Base-by-base conservation (phyloP, 2,888 invertebrate species). In the Smittia sp. region DNA sequence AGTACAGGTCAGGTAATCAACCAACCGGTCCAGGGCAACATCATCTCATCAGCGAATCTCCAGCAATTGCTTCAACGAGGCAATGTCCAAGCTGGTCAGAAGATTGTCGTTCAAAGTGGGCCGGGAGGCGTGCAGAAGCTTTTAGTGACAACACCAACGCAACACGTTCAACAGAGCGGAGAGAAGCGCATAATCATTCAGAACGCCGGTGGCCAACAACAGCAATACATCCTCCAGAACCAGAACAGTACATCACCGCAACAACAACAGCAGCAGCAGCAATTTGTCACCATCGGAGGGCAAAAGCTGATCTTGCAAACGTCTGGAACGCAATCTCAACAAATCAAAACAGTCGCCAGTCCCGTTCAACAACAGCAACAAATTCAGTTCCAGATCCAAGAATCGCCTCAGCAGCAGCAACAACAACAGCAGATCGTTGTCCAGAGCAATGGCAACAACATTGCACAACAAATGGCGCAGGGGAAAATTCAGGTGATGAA, bases 401-500 rank as follows among this genome's bases (percentile, higher is more conserved):
- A 76, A 25, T 74, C 78, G 76, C 81, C 22, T 76, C 81, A 27
- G 77, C 79, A 70, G 74, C 80, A 75, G 77, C 79, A 77, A 76
- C 79, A 67, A 73, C 78, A 75, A 75, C 78, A 75, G 74, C 78
- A 77, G 70, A 89, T 92, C 74, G 88, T 92, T 63, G 90, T 92
- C 63, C 92, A 90, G 78, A 91, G 90, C 80, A 89, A 89, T 1
- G 87, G 86, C 18, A 73, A 41, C 27, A 81, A 79, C 73, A 83
- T 93, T 52, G 92, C 91, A 15, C 92, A 92, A 79, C 93, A 93
- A 80, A 85, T 94, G 75, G 91, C 92, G 1, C 86, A 90, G 15
- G 93, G 93, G 6, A 93, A 93, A 80, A 87, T 93, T 7, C 92
- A 93, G 80, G 85, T 94, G 74, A 92, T 93, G 0, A 92, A 91